A percentile compares a stretch with the other conserved stretches of the same genome.
Conservation (phyloP, 2,888 invertebrate genomes). For the Dolichopus griseipennis region DNA sequence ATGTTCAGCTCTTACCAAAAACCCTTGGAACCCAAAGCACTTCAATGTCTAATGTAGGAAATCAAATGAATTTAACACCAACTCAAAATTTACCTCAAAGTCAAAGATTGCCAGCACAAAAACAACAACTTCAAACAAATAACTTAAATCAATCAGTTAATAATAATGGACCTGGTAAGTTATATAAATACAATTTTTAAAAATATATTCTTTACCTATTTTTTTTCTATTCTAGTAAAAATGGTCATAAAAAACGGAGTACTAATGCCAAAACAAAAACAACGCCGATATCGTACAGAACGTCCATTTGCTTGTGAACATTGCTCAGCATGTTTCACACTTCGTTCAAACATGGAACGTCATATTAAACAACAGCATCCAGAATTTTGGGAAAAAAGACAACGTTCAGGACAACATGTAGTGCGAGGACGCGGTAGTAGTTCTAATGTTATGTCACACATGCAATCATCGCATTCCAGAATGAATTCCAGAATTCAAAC, state of each 20-base stretch:
- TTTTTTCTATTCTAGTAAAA: slow-evolving; percentile 52
- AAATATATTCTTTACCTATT: background rate
- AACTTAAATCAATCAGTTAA: slow-evolving; percentile 15
- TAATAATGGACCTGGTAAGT: slow-evolving; percentile 15
- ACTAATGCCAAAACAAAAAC: slow-evolving; percentile 85
- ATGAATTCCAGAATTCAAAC: slow-evolving; percentile 16
- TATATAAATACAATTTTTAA: background rate
- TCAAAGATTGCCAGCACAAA: slow-evolving; percentile 19
- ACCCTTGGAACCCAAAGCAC: slow-evolving; percentile 16
- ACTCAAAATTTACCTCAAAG: slow-evolving; percentile 21
- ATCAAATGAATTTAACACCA: slow-evolving; percentile 10
- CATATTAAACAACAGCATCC: slow-evolving; percentile 93
- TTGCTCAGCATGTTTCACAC: slow-evolving; percentile 81
- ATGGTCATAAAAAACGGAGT: slow-evolving; percentile 88
- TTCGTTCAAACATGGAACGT: slow-evolving; percentile 90
- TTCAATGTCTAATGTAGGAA: background rate
- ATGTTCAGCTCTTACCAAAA: slow-evolving; percentile 17
- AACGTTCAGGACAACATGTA: slow-evolving; percentile 50
- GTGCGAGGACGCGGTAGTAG: slow-evolving; percentile 38
- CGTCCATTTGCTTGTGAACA: slow-evolving; percentile 84
- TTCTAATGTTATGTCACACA: slow-evolving; percentile 24
- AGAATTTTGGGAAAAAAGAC: slow-evolving; percentile 75
- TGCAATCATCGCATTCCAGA: slow-evolving; percentile 25
- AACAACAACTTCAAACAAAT: slow-evolving; percentile 22
- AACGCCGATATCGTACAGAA: slow-evolving; percentile 80